phyloP scores from a whole-genome alignment of 2,888 invertebrate species.

The Ormyrus pomaceus region DNA sequence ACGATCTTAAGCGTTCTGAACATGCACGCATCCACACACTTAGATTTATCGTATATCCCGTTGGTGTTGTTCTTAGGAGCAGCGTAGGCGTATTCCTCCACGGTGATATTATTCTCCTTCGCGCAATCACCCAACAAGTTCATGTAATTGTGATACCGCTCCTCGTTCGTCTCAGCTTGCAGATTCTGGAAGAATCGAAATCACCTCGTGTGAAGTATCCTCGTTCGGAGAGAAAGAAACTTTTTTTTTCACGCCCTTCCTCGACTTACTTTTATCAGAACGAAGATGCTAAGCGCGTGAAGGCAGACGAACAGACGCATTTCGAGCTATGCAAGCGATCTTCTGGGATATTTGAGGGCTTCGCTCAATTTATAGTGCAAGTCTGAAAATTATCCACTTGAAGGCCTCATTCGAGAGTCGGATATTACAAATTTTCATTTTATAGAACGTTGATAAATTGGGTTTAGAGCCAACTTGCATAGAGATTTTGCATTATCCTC shows the following conservation, averaged over 20 bases:
- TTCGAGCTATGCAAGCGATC: slow-evolving; percentile 15
- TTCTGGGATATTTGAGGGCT: slow-evolving; percentile 31
- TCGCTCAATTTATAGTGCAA: slow-evolving; percentile 28
- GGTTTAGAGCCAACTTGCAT: not conserved
- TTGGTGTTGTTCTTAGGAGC: slow-evolving; percentile 12
- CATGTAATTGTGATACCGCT: slow-evolving; percentile 12
- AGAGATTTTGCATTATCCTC: not conserved
- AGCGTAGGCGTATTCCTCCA: slow-evolving; percentile 29
- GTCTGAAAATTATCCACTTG: slow-evolving; percentile 39
- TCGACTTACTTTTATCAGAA: slow-evolving; percentile 28
- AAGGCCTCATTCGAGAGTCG: slow-evolving; percentile 17
- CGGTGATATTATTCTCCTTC: slow-evolving; percentile 15
- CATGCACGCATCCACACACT: slow-evolving; percentile 51
- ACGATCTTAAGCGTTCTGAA: slow-evolving; percentile 35
- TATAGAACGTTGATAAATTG: not conserved
- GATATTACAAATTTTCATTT: slow-evolving; percentile 31
- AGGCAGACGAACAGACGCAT: slow-evolving; percentile 17
- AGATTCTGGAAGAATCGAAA: not conserved
- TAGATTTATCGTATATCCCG: slow-evolving; percentile 17
- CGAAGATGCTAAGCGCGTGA: slow-evolving; percentile 11
- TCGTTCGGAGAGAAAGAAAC: not conserved
- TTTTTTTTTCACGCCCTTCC: not conserved
- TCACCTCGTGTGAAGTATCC: not conserved
- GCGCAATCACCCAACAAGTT: slow-evolving; percentile 22
- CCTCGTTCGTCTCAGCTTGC: not conserved